Evolutionary conservation across 2,888 invertebrate genomes (phyloP).

Genomic region (Atethmia centrago): DNA sequence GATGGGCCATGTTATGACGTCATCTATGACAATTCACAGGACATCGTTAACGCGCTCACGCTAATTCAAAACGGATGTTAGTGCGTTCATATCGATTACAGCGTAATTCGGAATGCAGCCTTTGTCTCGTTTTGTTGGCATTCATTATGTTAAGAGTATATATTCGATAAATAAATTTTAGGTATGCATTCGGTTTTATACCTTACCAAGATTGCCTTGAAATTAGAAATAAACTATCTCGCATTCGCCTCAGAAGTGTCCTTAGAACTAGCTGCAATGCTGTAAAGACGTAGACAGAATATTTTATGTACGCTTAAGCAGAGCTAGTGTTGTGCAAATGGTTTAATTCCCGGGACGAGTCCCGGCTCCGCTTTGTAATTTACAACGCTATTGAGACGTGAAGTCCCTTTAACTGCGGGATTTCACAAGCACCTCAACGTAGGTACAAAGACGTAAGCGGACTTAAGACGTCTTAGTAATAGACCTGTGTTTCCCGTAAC

Average conservation of each 20-base stretch:
- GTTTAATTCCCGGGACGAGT: slow-evolving; percentile 22
- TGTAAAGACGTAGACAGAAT: slow-evolving; percentile 29
- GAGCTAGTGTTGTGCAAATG: slow-evolving; percentile 52
- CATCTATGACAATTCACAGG: no score
- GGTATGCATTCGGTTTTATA: not conserved
- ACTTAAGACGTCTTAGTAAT: slow-evolving; percentile 8
- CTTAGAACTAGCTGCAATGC: slow-evolving; percentile 7
- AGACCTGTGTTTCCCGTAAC: slow-evolving; percentile 24
- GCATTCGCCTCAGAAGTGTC: not conserved
- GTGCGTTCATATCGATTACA: no score
- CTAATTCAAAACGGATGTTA: no score
- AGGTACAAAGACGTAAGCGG: slow-evolving; percentile 6
- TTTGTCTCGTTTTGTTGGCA: not conserved
- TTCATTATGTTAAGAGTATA: not conserved
- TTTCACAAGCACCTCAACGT: slow-evolving; percentile 27
- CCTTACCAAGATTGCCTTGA: not conserved
- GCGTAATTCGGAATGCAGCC: no score
- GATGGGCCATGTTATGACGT: no score
- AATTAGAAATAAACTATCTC: not conserved
- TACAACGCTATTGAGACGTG: slow-evolving; percentile 27
- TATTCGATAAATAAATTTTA: not conserved
- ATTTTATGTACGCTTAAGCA: slow-evolving; percentile 28
- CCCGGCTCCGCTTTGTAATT: slow-evolving; percentile 12
- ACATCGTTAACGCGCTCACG: no score
- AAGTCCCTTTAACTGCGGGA: slow-evolving; percentile 32